Conservation (phyloP, 1,140 invertebrate genomes). For the Micrasema longulum region DNA sequence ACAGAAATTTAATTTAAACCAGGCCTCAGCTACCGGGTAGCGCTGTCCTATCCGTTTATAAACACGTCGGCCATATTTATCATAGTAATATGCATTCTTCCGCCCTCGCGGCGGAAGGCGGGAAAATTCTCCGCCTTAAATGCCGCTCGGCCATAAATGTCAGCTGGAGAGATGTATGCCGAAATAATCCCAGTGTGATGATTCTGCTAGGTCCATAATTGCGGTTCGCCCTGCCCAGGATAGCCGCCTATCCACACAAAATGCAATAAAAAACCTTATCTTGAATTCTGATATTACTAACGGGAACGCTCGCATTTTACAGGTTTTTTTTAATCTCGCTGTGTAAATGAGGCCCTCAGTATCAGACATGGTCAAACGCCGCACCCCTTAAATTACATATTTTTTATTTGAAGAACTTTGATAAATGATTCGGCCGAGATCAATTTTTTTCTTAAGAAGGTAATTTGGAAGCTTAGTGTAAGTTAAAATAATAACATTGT, state of each 20-base stretch:
- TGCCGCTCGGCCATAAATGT: slow-evolving; percentile 43
- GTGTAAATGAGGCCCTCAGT: too few relatives aligned
- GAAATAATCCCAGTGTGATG: slow-evolving; percentile 39
- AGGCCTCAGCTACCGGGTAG: too few relatives aligned
- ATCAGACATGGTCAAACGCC: too few relatives aligned
- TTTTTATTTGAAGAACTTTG: too few relatives aligned
- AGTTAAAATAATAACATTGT: too few relatives aligned
- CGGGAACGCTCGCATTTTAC: not conserved
- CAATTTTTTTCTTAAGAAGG: too few relatives aligned
- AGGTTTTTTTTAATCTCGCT: too few relatives aligned
- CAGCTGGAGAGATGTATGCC: slow-evolving; percentile 41
- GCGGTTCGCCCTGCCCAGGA: not conserved
- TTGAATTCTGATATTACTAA: not conserved
- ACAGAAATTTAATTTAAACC: too few relatives aligned
- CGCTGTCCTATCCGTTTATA: too few relatives aligned
- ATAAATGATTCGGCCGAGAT: too few relatives aligned
- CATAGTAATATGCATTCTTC: slow-evolving; percentile 23
- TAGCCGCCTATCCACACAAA: not conserved
- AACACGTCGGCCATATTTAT: not conserved
- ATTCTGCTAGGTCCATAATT: slow-evolving; percentile 32
- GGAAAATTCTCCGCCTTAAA: slow-evolving; percentile 38
- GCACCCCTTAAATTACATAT: too few relatives aligned
- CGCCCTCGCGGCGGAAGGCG: slow-evolving; percentile 21
- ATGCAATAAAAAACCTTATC: slow-evolving; percentile 28
- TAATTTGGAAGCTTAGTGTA: too few relatives aligned